phyloP scores from a whole-genome alignment of 2,113 vertebrate genomes.

The Philantomba maxwellii region DNA sequence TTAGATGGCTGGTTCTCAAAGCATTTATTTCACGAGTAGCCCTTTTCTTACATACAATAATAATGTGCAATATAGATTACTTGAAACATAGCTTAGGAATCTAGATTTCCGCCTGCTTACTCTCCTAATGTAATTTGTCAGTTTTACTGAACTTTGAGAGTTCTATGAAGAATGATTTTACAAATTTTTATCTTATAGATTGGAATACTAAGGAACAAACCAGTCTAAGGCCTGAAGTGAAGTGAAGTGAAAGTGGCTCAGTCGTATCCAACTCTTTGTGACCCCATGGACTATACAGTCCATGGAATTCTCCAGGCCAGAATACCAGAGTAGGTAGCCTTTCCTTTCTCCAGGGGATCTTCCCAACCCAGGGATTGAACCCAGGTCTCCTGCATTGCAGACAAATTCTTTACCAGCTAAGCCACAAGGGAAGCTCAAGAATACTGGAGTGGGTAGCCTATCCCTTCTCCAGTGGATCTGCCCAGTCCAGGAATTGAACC shows the following conservation, averaged over 20 bases:
- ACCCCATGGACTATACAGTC: neutral
- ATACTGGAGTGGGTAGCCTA: neutral
- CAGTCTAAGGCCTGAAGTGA: neutral
- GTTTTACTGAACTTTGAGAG: neutral
- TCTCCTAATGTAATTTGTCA: neutral
- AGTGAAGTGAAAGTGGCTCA: neutral
- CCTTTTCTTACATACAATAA: neutral
- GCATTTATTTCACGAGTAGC: neutral
- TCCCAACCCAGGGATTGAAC: neutral
- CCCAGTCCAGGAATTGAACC: neutral
- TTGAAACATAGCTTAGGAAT: neutral
- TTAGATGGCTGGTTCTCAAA: neutral
- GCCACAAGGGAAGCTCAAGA: neutral
- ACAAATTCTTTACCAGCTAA: neutral
- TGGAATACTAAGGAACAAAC: neutral
- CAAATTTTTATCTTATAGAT: neutral
- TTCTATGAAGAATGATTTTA: neutral
- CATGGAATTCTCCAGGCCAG: neutral
- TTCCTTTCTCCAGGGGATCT: neutral
- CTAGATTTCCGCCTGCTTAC: neutral
- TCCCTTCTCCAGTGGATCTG: neutral
- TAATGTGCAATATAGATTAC: neutral
- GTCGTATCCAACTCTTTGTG: neutral
- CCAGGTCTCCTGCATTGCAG: neutral
- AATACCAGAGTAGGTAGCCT: neutral